Base-by-base conservation (phyloP, 2,888 invertebrate genomes). In the Atrina japonica region DNA sequence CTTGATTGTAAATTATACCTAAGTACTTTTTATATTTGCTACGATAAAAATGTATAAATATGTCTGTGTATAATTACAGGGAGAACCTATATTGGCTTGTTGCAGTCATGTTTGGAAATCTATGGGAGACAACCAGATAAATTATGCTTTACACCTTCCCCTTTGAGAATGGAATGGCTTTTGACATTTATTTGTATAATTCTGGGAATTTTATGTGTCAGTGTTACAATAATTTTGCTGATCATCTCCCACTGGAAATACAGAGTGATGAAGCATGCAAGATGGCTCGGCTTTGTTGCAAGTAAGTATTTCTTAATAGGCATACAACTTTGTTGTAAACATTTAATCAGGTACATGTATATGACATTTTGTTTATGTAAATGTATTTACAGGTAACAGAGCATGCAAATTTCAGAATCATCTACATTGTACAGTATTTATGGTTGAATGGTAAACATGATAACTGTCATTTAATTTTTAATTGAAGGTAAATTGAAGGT, bases 281-380 rank as follows among this genome's bases (percentile, higher is more conserved):
- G 83, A 53, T 84, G 85, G 85, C 76, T 85, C 30, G 84, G 83
- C 60, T 82, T 85, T 69, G 75, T 81, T 67, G 85, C 83, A 35
- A 85, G 85, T 84, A 80, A 77, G 85, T 77, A 27, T 47, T 16
- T 21, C 16, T 60, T 2, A n/a, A n/a, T n/a, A n/a, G n/a, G n/a
- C n/a, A n/a, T n/a, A n/a, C n/a, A n/a, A n/a, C n/a, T n/a, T n/a
- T n/a, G n/a, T n/a, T n/a, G n/a, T n/a, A n/a, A n/a, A n/a, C n/a
- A n/a, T n/a, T n/a, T n/a, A n/a, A n/a, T n/a, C n/a, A n/a, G n/a
- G n/a, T n/a, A n/a, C n/a, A n/a, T n/a, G n/a, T n/a, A n/a, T n/a
- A n/a, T n/a, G n/a, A n/a, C n/a, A 25, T 5, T 47, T 47, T 49
- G 14, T 49, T 49, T 49, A 25, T 5, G 45, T 11, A 43, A 43